phyloP scores from a whole-genome alignment of 2,888 invertebrate species.

The Heliconius sara region DNA sequence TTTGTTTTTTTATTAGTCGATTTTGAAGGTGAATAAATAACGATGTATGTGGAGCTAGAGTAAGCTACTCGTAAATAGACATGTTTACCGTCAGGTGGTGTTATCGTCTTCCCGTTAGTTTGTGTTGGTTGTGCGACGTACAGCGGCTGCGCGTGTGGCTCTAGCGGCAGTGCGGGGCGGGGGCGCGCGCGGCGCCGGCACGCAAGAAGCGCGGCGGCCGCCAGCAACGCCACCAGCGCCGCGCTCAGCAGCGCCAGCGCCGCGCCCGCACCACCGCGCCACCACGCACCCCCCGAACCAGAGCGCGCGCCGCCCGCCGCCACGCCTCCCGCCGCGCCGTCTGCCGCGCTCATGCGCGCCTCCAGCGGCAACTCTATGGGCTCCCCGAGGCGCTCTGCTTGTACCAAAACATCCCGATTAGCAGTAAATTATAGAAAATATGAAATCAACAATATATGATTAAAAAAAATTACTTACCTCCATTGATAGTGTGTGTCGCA shows the following conservation, averaged over 20 bases:
- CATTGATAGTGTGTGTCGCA: slow-evolving; percentile 79
- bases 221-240: slow-evolving; percentile 52
- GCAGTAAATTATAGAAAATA: background rate
- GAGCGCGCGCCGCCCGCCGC: slow-evolving; percentile 57
- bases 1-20: too few relatives aligned
- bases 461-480: slow-evolving; percentile 62
- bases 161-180: slow-evolving; percentile 36
- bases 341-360: slow-evolving; percentile 43
- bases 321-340: slow-evolving; percentile 53
- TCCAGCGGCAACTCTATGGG: slow-evolving; percentile 58
- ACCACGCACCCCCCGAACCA: slow-evolving; percentile 42
- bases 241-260: slow-evolving; percentile 51
- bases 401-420: background rate
- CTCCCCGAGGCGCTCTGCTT: slow-evolving; percentile 62
- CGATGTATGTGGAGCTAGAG: slow-evolving; percentile 6
- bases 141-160: slow-evolving; percentile 56
- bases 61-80: background rate
- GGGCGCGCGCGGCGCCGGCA: slow-evolving; percentile 46
- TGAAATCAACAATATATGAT: background rate
- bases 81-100: slow-evolving; percentile 59
- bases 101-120: slow-evolving; percentile 60
- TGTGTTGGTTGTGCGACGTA: slow-evolving; percentile 64
- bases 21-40: background rate
- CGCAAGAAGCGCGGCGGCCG: slow-evolving; percentile 44
- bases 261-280: slow-evolving; percentile 48